These are phyloP conservation scores for Diogma glabrata DNA, from an alignment of 2,888 invertebrate species.

Conservation along the genomic window DNA sequence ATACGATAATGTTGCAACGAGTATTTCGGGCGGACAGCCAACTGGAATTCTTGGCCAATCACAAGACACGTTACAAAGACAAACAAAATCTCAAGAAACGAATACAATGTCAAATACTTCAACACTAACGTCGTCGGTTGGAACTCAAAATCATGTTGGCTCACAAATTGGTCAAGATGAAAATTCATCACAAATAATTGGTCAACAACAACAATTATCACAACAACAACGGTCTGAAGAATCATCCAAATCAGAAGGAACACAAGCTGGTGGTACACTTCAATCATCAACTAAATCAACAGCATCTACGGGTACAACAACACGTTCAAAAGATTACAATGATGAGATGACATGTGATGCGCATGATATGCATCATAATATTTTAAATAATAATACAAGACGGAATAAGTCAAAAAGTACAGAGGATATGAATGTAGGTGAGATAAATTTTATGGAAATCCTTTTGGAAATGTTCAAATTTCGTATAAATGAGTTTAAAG, in stretches of 20 bases:
- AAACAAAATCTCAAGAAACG: constrained; percentile 61
- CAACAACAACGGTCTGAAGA: constrained; percentile 42
- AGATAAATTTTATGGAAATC: too few relatives aligned
- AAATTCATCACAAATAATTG: constrained; percentile 32
- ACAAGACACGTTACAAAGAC: constrained; percentile 43
- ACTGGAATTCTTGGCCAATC: not conserved
- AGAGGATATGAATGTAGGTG: constrained; percentile 69
- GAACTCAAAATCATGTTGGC: constrained; percentile 58
- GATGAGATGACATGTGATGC: constrained; percentile 61
- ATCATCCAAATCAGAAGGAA: constrained; percentile 63
- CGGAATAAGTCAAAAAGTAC: constrained; percentile 76
- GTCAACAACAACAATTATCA: constrained; percentile 28
- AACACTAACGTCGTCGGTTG: constrained; percentile 52
- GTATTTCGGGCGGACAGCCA: not conserved
- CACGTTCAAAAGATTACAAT: constrained; percentile 51
- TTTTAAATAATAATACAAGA: constrained; percentile 62
- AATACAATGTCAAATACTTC: constrained; percentile 54
- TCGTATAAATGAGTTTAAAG: too few relatives aligned
- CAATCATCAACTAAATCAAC: constrained; percentile 42
- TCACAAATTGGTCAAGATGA: constrained; percentile 41
- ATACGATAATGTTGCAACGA: constrained; percentile 63
- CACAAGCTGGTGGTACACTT: constrained; percentile 68
- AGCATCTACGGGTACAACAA: constrained; percentile 48
- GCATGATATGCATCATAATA: constrained; percentile 56
- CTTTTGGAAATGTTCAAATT: too few relatives aligned